These are phyloP conservation scores for Thaleichthys pacificus DNA, from an alignment of 2,797 vertebrate genomes.

Conservation along the genomic window DNA sequence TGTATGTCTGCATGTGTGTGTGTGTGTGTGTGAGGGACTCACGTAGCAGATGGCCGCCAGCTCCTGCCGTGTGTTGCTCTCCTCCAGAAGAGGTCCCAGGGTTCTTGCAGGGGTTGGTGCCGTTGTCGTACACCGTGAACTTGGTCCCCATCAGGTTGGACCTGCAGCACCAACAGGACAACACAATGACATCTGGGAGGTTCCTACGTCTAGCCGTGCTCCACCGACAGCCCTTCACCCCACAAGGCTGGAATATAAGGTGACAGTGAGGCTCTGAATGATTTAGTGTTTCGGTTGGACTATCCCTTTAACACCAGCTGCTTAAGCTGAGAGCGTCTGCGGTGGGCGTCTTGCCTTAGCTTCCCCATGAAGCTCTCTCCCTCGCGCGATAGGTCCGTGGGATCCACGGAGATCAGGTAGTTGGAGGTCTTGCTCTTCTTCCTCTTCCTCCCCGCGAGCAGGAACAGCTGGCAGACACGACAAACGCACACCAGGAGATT, in stretches of 20 bases:
- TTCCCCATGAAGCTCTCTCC: constrained; percentile 96
- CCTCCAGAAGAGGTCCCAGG: constrained; percentile 81
- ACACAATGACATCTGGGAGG: not conserved
- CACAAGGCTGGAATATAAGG: not conserved
- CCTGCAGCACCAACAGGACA: constrained; percentile 59
- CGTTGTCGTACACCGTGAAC: constrained; percentile 94
- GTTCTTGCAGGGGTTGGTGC: constrained; percentile 87
- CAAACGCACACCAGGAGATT: not conserved
- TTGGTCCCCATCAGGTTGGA: constrained; percentile 98
- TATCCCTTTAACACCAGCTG: constrained; percentile 1
- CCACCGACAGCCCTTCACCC: not conserved
- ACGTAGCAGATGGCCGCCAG: constrained; percentile 94
- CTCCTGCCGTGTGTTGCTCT: constrained; percentile 86
- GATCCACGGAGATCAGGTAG: constrained; percentile 93
- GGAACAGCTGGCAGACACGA: constrained; percentile 77
- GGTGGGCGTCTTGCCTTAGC: constrained; percentile 78
- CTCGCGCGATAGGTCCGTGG: constrained; percentile 91
- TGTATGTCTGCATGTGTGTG: not conserved
- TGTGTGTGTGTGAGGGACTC: constrained; percentile 58
- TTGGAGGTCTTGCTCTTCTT: constrained; percentile 99
- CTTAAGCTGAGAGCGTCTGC: not conserved
- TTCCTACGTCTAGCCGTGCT: not conserved
- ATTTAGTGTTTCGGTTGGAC: not conserved
- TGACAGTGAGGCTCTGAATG: not conserved
- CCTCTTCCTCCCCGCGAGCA: constrained; percentile 93